Evolutionary conservation across 1,140 invertebrate species (phyloP).

Genomic region (Diorhabda carinulata): DNA sequence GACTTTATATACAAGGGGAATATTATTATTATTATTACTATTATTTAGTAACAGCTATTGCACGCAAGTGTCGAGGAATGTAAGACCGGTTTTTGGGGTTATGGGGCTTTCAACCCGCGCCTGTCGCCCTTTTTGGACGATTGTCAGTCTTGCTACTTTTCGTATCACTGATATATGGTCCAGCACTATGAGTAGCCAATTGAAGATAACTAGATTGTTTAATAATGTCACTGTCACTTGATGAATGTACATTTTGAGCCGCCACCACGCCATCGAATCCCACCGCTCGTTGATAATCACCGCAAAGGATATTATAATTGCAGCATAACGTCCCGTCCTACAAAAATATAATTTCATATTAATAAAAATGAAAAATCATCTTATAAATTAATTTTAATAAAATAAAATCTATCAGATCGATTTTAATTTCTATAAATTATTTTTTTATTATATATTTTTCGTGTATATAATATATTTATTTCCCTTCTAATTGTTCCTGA

Average conservation of each 20-base stretch:
- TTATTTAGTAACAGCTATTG: conserved; percentile 25
- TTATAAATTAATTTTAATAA: no score
- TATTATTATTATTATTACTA: conserved; percentile 3
- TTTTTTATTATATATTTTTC: no score
- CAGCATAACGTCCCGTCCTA: conserved; percentile 61
- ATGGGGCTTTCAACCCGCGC: conserved; percentile 29
- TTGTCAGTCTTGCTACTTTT: conserved; percentile 31
- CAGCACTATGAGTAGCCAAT: conserved; percentile 37
- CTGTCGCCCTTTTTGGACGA: conserved; percentile 22
- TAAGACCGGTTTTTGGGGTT: conserved; percentile 27
- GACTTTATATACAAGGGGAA: conserved; percentile 13
- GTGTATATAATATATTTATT: no score
- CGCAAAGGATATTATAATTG: conserved; percentile 59
- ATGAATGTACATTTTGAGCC: conserved; percentile 22
- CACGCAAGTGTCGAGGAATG: conserved; percentile 39
- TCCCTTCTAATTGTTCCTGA: no score
- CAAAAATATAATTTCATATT: conserved; percentile 36
- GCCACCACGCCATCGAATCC: conserved; percentile 44
- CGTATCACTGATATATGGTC: conserved; percentile 34
- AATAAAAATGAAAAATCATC: no score
- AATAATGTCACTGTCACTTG: conserved; percentile 23
- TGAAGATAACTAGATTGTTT: conserved; percentile 39
- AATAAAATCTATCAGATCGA: no score
- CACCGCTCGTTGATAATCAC: conserved; percentile 47
- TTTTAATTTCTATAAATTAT: no score